Base-by-base conservation (phyloP, 2,888 invertebrate species). In the Erebia palarica region DNA sequence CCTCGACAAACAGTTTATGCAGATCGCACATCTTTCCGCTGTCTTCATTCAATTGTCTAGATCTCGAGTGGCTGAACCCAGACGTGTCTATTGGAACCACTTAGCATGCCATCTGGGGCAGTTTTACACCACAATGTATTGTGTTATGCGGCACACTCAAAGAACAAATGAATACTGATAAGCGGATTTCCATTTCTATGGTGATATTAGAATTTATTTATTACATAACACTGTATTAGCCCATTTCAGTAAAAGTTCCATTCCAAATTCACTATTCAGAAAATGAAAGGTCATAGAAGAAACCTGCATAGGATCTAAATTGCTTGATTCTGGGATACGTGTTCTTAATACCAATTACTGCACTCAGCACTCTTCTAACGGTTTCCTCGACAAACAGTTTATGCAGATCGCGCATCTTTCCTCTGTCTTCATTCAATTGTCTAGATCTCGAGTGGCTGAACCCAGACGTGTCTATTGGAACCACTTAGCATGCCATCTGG, bases 1-100 rank as follows among this genome's bases (percentile, higher is more conserved):
- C 7, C 13, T 21, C 13, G 8, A 14, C 42, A 14, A 44, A 18
- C 61, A 47, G 44, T 44, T 13, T 47, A 61, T 61, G 61, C 7
- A 47, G 61, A 63, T 47, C 47, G 21, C 47, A 18, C n/a, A 63
- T 60, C 47, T 63, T 63, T 63, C 18, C 61, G 61, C 61, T 63
- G 61, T 5, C 21, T 63, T 18, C 61, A 47, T 47, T 49, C 47
- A 13, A 63, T 49, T 63, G 61, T 63, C 61, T 63, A 44, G 16
- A 44, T 47, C 14, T 18, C 11, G 47, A 47, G 21, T 4, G 11
- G 11, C 61, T 10, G 44, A 18, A 3, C 61, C 47, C 49, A 21
- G 47, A 63, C 47, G 14, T 7, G 61, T 63, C 61, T 63, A 21
- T 21, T 57, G 57, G 11, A 21, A 21, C 21, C 53, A 53, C 53